These are phyloP conservation scores for Wasmannia auropunctata DNA, from an alignment of 1,140 invertebrate genomes.

Conservation along the genomic window DNA sequence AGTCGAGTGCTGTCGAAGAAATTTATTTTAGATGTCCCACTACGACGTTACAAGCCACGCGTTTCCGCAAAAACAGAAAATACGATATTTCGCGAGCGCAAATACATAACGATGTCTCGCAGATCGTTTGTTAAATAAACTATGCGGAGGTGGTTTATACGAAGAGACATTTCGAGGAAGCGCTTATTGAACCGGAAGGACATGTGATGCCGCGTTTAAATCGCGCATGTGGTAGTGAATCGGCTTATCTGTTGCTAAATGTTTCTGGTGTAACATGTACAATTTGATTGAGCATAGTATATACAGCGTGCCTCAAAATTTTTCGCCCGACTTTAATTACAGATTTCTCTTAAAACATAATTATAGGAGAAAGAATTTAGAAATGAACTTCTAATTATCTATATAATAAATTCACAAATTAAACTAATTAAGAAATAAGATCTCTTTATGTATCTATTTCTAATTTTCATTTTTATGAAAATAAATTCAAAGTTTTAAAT, in stretches of 20 bases:
- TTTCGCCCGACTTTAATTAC: neutral
- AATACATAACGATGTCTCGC: slow-evolving; percentile 16
- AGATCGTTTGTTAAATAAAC: slow-evolving; percentile 19
- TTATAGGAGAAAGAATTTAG: neutral
- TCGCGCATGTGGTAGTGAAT: neutral
- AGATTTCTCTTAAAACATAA: neutral
- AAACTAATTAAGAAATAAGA: neutral
- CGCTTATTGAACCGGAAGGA: slow-evolving; percentile 36
- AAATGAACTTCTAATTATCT: neutral
- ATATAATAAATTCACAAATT: neutral
- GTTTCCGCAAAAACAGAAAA: slow-evolving; percentile 56
- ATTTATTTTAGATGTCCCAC: slow-evolving; percentile 47
- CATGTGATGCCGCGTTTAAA: neutral
- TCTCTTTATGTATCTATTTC: neutral
- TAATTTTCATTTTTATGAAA: neutral
- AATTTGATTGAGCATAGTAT: neutral
- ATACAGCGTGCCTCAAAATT: neutral
- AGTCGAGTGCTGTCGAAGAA: slow-evolving; percentile 48
- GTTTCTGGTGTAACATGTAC: neutral
- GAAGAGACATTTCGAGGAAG: slow-evolving; percentile 27
- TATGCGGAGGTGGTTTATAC: slow-evolving; percentile 37
- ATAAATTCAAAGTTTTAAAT: neutral
- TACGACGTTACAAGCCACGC: slow-evolving; percentile 50
- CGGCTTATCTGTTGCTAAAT: neutral
- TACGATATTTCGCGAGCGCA: neutral